A percentile compares a stretch with the other conserved stretches of the same genome.
Conservation (phyloP, 2,797 vertebrate genomes). For the Synanceia verrucosa region DNA sequence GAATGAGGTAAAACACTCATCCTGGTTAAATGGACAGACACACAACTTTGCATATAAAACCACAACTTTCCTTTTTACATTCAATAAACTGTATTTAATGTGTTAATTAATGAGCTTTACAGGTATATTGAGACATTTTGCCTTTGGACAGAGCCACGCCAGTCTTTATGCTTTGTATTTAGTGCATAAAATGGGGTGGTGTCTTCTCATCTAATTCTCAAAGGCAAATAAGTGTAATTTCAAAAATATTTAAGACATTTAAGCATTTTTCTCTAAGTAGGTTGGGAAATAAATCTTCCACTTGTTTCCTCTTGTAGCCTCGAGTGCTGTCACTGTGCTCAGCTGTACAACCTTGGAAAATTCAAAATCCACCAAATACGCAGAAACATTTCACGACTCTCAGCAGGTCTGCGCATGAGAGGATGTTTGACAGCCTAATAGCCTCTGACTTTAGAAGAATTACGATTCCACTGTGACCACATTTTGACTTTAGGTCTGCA, state of each 20-base stretch:
- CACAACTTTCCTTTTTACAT: not conserved
- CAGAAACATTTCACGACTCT: not conserved
- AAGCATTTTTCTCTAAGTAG: not conserved
- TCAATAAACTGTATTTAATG: not conserved
- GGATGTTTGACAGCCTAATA: constrained; percentile 12
- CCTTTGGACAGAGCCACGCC: not conserved
- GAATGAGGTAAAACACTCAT: not conserved
- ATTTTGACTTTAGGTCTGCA: not conserved
- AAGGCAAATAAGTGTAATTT: not conserved
- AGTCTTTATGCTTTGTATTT: not conserved
- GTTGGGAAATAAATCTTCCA: not conserved
- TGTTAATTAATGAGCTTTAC: not conserved
- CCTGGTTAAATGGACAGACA: not conserved
- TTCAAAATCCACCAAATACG: not conserved
- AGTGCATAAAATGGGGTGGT: not conserved
- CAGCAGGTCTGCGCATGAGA: constrained; percentile 9
- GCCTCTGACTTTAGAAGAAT: constrained; percentile 4
- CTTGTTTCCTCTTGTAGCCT: not conserved
- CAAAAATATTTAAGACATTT: not conserved
- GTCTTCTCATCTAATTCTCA: not conserved
- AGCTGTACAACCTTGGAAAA: not conserved
- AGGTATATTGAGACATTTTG: not conserved
- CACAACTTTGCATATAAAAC: too few relatives aligned
- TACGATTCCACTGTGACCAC: not conserved
- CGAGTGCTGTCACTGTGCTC: not conserved